phyloP scores from a whole-genome alignment of 2,797 vertebrate species.

The Lerista edwardsae region DNA sequence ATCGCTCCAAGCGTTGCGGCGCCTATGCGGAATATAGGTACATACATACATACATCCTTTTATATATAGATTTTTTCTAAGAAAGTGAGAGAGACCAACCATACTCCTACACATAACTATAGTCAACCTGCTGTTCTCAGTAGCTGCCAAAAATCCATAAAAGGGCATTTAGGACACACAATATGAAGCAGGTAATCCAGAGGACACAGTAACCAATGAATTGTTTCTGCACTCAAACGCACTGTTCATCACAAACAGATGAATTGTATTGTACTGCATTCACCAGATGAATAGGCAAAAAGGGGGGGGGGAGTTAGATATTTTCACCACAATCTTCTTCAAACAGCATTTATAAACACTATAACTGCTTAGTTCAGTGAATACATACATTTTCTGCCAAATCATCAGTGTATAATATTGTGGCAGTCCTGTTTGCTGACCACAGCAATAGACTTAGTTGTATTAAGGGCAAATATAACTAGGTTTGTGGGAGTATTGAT shows the following conservation, averaged over 20 bases:
- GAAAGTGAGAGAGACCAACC: too few relatives aligned
- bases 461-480: background rate
- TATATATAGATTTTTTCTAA: too few relatives aligned
- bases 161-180: background rate
- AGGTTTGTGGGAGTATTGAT: background rate
- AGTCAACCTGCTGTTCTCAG: background rate
- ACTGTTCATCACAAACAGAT: too few relatives aligned
- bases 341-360: too few relatives aligned
- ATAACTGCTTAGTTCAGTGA: background rate
- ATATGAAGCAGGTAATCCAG: background rate
- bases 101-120: background rate
- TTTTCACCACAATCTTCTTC: too few relatives aligned
- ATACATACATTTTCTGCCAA: background rate
- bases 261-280: too few relatives aligned
- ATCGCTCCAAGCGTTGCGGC: too few relatives aligned
- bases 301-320: too few relatives aligned
- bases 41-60: too few relatives aligned
- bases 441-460: background rate
- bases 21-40: too few relatives aligned
- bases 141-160: background rate
- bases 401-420: background rate
- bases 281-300: too few relatives aligned
- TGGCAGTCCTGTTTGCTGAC: background rate
- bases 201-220: background rate
- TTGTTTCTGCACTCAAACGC: background rate